Conservation (phyloP, 2,888 invertebrate genomes). For the Hirudinaria manillensis region DNA sequence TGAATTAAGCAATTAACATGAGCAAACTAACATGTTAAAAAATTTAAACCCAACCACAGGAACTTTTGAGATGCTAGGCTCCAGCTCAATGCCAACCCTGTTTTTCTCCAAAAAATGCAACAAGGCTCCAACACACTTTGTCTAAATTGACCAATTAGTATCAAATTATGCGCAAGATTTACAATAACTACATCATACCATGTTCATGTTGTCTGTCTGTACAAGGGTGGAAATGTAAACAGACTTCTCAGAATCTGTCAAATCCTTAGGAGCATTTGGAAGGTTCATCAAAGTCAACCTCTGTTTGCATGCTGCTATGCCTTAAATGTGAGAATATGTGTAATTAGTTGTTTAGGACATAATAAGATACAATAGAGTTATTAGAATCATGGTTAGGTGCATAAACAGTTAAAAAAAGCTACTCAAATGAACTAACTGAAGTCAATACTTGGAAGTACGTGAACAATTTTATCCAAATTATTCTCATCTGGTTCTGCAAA, state of each 20-base stretch:
- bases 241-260: constrained; percentile 14
- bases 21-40: constrained; percentile 61
- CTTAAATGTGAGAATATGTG: background rate
- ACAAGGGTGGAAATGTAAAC: constrained; percentile 49
- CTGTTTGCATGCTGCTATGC: constrained; percentile 24
- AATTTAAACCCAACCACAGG: constrained; percentile 60
- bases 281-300: constrained; percentile 20
- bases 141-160: background rate
- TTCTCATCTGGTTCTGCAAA: background rate
- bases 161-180: background rate
- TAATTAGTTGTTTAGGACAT: background rate
- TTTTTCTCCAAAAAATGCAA: constrained; percentile 65
- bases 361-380: constrained; percentile 50
- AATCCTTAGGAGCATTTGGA: constrained; percentile 6
- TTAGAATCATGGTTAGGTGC: constrained; percentile 37
- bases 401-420: constrained; percentile 50
- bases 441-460: constrained; percentile 49
- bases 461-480: constrained; percentile 22
- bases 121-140: constrained; percentile 64
- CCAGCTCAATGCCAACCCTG: constrained; percentile 52
- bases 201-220: constrained; percentile 48
- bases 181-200: constrained; percentile 50
- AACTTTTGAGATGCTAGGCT: constrained; percentile 45
- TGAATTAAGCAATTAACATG: background rate
- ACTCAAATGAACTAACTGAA: constrained; percentile 48